Evolutionary conservation across 2,113 vertebrate species (phyloP).

Genomic region (Elgaria multicarinata): DNA sequence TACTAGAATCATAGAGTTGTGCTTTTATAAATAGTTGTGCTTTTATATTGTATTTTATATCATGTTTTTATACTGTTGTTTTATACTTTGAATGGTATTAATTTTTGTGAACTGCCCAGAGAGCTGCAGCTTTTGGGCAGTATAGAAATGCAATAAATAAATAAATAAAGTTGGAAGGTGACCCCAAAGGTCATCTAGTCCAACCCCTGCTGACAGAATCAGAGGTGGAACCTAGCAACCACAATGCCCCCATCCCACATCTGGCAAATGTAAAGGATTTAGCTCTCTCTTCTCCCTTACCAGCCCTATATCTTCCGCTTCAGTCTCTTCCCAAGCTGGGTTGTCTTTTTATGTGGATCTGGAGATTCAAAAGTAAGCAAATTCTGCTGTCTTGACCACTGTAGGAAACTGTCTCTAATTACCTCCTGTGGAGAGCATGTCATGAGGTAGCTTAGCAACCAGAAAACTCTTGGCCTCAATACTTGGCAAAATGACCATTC

Average conservation of each 20-base stretch:
- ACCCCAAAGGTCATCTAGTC: neutral
- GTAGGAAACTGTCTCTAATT: neutral
- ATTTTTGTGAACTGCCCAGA: no score
- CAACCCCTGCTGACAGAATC: neutral
- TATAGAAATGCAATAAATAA: no score
- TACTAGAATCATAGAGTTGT: no score
- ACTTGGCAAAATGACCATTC: neutral
- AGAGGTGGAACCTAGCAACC: neutral
- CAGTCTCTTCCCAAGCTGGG: neutral
- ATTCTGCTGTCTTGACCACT: neutral
- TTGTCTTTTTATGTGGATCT: neutral
- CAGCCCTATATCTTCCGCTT: neutral
- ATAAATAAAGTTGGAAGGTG: neutral
- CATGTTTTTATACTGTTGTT: no score
- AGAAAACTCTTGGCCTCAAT: neutral
- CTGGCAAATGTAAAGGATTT: neutral
- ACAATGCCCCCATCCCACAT: neutral
- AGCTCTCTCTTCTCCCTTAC: neutral
- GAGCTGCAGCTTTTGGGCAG: neutral
- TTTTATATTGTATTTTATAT: no score
- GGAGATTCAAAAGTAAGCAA: neutral
- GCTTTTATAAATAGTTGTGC: no score
- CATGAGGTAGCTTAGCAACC: conserved; percentile 19
- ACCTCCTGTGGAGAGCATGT: neutral
- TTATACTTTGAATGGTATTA: no score